Percentiles rank a stretch among this genome's conserved stretches.
Conservation (phyloP, 2,888 invertebrate genomes). For the Xestoiulus laeticollis region DNA sequence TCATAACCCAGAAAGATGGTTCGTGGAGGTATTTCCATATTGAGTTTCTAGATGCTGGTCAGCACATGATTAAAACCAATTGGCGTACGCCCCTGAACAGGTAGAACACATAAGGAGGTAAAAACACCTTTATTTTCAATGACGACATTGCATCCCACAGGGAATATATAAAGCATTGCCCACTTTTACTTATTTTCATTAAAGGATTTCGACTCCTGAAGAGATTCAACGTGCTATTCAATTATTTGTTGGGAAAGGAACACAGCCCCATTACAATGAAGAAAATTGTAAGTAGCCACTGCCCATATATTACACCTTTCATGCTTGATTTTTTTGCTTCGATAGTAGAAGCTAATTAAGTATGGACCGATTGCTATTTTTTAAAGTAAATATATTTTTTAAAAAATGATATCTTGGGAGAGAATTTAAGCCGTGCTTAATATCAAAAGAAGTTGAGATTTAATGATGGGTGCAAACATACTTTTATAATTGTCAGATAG, state of each 20-base stretch:
- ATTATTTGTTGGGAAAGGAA: not conserved
- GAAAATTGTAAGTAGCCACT: constrained; percentile 27
- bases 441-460: too few relatives aligned
- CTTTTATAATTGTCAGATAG: too few relatives aligned
- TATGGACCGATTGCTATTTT: too few relatives aligned
- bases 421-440: too few relatives aligned
- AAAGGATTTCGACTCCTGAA: constrained; percentile 11
- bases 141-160: constrained; percentile 40
- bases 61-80: constrained; percentile 27
- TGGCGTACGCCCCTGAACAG: constrained; percentile 43
- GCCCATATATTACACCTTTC: not conserved
- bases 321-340: not conserved
- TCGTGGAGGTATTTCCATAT: constrained; percentile 39
- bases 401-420: too few relatives aligned
- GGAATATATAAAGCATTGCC: constrained; percentile 41
- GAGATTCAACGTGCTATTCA: not conserved
- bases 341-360: too few relatives aligned
- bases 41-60: constrained; percentile 22
- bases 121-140: constrained; percentile 40
- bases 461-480: too few relatives aligned
- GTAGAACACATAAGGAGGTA: constrained; percentile 11
- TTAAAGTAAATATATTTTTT: too few relatives aligned
- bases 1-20: constrained; percentile 21
- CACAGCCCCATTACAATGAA: not conserved
- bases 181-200: constrained; percentile 41